Evolutionary conservation across 2,797 vertebrate genomes (phyloP), one percentile per base, ranked within the genome.

Genomic region (Coccyzus lansbergi): DNA sequence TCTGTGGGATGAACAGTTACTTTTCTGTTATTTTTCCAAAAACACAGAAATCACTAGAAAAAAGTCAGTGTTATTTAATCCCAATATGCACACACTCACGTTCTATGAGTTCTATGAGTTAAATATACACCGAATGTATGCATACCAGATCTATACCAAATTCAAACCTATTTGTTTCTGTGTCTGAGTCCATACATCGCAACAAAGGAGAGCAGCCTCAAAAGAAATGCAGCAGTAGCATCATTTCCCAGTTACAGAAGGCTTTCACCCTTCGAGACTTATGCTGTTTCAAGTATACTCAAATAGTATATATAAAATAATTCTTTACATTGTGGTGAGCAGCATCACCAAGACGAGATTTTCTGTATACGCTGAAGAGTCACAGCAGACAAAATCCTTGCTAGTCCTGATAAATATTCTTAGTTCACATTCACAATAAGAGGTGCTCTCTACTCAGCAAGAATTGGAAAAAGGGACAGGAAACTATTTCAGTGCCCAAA

Each of bases 401-500:
- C 58, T 26, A 7, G n/a, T 60, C 38, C 72, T 59, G 42, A 29
- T 60, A 51, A 88, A 62, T 4, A 9, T 14, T 60, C 88, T 58
- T 25, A 44, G 48, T 16, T 76, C 74, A 59, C 25, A 78, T 6
- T 22, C 48, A 56, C 17, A 53, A 40, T 4, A 44, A 83, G 80
- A 95, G 52, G 89, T 93, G 71, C 70, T 67, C 42, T 79, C 22
- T 44, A 31, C 56, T 70, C 55, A 26, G 64, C 4, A 86, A 83
- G 92, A 86, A 51, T 4, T 6, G 31, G 24, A 65, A 69, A 51
- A 75, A 76, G 40, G 55, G 49, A 38, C 93, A 95, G 95, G 94
- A 96, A 96, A 94, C 84, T 3, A 40, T 64, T 90, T 80, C 74
- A 90, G 58, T 83, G 89, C 82, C 92, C 89, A 83, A 49, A 88